Percentiles rank a stretch among this genome's conserved stretches.
Evolutionary conservation across 2,888 invertebrate genomes (phyloP).

Genomic region (Coecobrya sp.): DNA sequence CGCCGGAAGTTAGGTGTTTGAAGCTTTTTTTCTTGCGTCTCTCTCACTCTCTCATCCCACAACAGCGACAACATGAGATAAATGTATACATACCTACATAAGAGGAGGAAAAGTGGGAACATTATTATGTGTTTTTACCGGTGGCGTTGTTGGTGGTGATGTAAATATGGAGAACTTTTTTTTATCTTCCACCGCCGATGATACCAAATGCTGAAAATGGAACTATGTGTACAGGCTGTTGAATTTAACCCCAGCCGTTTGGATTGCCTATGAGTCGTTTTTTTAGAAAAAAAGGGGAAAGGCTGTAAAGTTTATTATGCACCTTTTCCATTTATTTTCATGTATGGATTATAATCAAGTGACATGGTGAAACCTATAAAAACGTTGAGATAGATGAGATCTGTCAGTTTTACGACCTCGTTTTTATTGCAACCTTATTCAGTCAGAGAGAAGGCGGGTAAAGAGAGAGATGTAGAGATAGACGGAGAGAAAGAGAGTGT

Average conservation of each 20-base stretch:
- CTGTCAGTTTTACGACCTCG: conserved; percentile 70
- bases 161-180: conserved; percentile 50
- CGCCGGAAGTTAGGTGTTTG: conserved; percentile 69
- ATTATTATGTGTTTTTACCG: conserved; percentile 42
- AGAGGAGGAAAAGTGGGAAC: conserved; percentile 17
- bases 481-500: background rate
- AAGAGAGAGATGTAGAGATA: background rate
- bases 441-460: background rate
- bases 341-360: conserved; percentile 67
- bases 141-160: conserved; percentile 29
- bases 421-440: conserved; percentile 64
- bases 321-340: conserved; percentile 54
- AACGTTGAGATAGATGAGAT: conserved; percentile 66
- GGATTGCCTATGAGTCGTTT: background rate
- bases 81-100: conserved; percentile 48
- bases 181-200: background rate
- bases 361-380: conserved; percentile 61
- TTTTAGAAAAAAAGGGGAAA: conserved; percentile 20
- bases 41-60: conserved; percentile 1
- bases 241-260: background rate
- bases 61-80: conserved; percentile 46
- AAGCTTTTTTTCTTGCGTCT: conserved; percentile 42
- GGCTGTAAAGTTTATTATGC: conserved; percentile 63
- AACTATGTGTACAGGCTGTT: background rate
- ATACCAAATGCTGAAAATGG: background rate